Percentiles rank a stretch among this genome's conserved stretches.
Conservation (phyloP, 2,888 invertebrate species). For the Limnephilus rhombicus region DNA sequence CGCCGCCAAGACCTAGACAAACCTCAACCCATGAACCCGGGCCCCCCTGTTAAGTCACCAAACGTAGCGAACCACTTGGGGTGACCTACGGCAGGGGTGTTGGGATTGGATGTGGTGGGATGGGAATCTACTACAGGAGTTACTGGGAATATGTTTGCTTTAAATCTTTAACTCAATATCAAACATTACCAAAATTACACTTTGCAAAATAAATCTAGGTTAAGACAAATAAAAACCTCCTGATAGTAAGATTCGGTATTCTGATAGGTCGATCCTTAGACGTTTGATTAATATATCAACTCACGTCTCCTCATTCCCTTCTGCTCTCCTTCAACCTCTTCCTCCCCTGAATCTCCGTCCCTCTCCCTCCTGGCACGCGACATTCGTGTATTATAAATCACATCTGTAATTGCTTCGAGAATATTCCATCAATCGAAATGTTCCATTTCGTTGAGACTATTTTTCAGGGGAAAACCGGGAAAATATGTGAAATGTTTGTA, state of each 20-base stretch:
- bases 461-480: background rate
- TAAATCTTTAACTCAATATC: too few relatives aligned
- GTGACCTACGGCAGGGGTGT: too few relatives aligned
- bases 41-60: too few relatives aligned
- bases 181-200: too few relatives aligned
- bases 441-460: background rate
- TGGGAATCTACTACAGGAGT: too few relatives aligned
- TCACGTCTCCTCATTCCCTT: background rate
- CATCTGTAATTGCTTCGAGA: constrained; percentile 23
- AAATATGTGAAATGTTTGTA: background rate
- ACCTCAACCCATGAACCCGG: too few relatives aligned
- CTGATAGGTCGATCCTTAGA: constrained; percentile 10
- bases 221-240: background rate
- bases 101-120: too few relatives aligned
- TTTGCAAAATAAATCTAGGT: too few relatives aligned
- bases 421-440: constrained; percentile 23
- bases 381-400: constrained; percentile 28
- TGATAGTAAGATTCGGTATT: background rate
- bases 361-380: background rate
- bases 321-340: background rate
- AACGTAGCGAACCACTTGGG: too few relatives aligned
- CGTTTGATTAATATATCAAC: constrained; percentile 28
- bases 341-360: background rate
- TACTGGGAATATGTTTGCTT: too few relatives aligned
- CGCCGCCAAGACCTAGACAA: too few relatives aligned